These are phyloP conservation scores for Eretmocerus hayati DNA, from an alignment of 2,888 invertebrate species.

Conservation along the genomic window DNA sequence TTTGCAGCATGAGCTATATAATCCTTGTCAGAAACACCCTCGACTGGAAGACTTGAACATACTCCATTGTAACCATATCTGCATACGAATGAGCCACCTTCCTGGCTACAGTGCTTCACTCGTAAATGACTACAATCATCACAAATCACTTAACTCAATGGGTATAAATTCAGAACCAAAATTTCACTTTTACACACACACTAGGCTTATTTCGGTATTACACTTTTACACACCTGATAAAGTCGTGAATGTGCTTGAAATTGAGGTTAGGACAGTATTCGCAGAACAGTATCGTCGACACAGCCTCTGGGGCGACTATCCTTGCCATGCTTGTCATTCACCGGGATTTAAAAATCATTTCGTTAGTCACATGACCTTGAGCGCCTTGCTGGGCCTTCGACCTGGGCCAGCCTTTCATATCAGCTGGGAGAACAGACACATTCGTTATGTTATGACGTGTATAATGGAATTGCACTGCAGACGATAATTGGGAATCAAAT, in stretches of 20 bases:
- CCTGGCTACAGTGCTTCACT: constrained; percentile 72
- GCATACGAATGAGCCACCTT: constrained; percentile 81
- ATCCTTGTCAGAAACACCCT: constrained; percentile 81
- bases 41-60: constrained; percentile 79
- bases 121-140: constrained; percentile 64
- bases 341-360: too few species aligned
- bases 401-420: too few species aligned
- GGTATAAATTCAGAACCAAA: too few species aligned
- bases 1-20: constrained; percentile 79
- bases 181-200: too few species aligned
- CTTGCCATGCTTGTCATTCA: constrained; percentile 33
- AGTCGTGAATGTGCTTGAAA: constrained; percentile 43
- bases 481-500: too few species aligned
- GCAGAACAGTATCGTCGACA: constrained; percentile 34
- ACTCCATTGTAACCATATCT: constrained; percentile 83
- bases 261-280: constrained; percentile 42
- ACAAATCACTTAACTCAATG: too few species aligned
- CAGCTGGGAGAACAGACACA: too few species aligned
- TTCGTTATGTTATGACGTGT: too few species aligned
- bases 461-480: too few species aligned
- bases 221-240: constrained; percentile 33
- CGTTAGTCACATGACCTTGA: too few species aligned
- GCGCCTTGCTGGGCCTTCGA: too few species aligned
- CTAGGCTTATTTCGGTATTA: too few species aligned
- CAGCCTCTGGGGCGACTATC: constrained; percentile 27